Evolutionary conservation across 2,888 invertebrate genomes (phyloP).

Genomic region (Lottia gigantea): DNA sequence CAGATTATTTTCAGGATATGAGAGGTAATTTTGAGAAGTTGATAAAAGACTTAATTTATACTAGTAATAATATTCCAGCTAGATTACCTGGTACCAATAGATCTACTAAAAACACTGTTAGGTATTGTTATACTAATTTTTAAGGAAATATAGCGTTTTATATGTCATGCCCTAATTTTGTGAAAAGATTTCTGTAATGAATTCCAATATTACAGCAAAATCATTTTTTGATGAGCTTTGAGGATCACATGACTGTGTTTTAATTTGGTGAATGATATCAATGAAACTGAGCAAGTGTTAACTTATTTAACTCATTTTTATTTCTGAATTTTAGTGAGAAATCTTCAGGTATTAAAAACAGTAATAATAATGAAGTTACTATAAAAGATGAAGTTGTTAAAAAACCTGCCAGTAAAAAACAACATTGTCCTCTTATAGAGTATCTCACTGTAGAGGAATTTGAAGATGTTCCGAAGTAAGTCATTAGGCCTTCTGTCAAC

Average conservation of each 20-base stretch:
- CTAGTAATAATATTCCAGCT: constrained; percentile 31
- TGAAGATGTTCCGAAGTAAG: constrained; percentile 62
- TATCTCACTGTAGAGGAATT: constrained; percentile 61
- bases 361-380: not conserved
- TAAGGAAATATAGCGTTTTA: too few relatives aligned
- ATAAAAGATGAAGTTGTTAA: not conserved
- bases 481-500: too few relatives aligned
- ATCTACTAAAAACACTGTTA: not conserved
- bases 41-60: constrained; percentile 28
- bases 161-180: too few relatives aligned
- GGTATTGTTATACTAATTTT: too few relatives aligned
- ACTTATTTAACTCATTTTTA: not conserved
- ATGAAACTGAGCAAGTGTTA: not conserved
- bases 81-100: constrained; percentile 30
- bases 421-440: constrained; percentile 44
- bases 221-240: too few relatives aligned
- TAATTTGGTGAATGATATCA: not conserved
- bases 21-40: constrained; percentile 20
- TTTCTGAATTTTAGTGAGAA: not conserved
- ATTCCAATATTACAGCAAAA: too few relatives aligned
- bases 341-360: not conserved
- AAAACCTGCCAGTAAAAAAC: not conserved
- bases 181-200: too few relatives aligned
- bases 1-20: constrained; percentile 24
- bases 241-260: too few relatives aligned